A percentile compares a stretch with the other conserved stretches of the same genome.
Evolutionary conservation across 2,113 vertebrate genomes (phyloP).

Genomic region (Kobus ellipsiprymnus): DNA sequence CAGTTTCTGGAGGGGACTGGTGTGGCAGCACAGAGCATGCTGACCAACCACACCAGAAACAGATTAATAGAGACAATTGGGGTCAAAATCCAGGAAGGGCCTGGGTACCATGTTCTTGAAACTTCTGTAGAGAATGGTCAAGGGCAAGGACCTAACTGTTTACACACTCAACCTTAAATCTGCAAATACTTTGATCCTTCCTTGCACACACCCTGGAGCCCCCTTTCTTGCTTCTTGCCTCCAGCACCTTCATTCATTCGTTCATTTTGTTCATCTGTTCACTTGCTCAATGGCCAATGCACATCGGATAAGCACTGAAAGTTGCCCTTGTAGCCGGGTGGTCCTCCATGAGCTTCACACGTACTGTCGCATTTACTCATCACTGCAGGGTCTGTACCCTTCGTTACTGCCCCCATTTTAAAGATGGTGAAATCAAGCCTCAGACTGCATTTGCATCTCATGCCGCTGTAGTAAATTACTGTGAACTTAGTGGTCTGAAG

Average conservation of each 20-base stretch:
- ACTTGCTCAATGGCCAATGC: neutral
- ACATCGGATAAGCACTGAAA: neutral
- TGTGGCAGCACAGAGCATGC: neutral
- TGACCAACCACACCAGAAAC: neutral
- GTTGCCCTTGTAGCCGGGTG: accelerated
- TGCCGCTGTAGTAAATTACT: neutral
- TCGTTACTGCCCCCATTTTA: neutral
- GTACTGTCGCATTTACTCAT: neutral
- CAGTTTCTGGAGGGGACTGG: neutral
- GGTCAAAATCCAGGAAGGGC: neutral
- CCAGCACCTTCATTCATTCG: neutral
- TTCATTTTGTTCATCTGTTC: neutral
- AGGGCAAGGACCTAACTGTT: neutral
- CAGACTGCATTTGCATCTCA: neutral
- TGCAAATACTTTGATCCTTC: neutral
- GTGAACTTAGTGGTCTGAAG: neutral
- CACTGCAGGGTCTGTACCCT: too few relatives aligned
- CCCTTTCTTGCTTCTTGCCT: neutral
- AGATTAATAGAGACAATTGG: neutral
- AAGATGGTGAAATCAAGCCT: neutral
- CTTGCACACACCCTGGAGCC: neutral
- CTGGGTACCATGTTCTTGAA: neutral
- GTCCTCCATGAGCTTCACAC: too few relatives aligned
- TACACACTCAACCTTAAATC: accelerated
- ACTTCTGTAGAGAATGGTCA: neutral